Conservation (phyloP, 2,113 vertebrate species). For the Nicator chloris region DNA sequence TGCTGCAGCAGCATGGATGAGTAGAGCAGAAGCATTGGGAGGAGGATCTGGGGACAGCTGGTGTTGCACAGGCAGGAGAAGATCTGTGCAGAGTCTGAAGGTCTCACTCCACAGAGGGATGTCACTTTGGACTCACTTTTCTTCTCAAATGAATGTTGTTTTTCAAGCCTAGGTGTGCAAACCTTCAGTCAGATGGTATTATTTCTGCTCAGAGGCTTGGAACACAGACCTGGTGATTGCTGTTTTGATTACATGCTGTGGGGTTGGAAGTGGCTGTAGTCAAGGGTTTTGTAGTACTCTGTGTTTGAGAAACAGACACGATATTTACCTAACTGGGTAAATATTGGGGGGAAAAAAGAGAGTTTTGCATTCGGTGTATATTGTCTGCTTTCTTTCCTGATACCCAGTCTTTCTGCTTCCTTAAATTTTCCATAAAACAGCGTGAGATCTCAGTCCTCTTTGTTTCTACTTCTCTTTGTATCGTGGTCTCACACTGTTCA, state of each 20-base stretch:
- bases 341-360: fast-evolving
- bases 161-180: neutral
- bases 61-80: neutral
- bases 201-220: neutral
- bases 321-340: neutral
- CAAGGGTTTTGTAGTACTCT: neutral
- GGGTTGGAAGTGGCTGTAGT: neutral
- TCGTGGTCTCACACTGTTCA: neutral
- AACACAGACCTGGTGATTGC: neutral
- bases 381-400: neutral
- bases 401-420: neutral
- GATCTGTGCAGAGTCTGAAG: neutral
- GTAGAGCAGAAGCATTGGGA: neutral
- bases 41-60: neutral
- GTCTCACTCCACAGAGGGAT: neutral
- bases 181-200: neutral
- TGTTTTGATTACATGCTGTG: neutral
- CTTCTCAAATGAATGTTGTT: neutral
- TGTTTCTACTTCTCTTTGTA: neutral
- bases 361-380: neutral
- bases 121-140: neutral
- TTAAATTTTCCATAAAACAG: neutral
- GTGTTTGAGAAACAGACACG: neutral
- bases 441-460: neutral
- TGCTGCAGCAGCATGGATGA: neutral